These are phyloP conservation scores for Dynastes hyllus DNA, from an alignment of 2,888 invertebrate species.

Conservation along the genomic window DNA sequence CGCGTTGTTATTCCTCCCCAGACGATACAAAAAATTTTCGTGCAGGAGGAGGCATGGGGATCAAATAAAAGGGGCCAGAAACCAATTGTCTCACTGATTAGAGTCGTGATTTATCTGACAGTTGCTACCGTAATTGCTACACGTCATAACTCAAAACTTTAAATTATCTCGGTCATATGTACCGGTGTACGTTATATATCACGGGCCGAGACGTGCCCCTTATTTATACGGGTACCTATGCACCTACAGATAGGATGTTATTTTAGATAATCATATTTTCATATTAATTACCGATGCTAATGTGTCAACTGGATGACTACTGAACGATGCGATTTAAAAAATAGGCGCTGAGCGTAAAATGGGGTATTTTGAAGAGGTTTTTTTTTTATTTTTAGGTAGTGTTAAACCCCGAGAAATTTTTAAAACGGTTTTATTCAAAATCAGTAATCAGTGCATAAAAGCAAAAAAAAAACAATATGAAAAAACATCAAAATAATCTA, in stretches of 20 bases:
- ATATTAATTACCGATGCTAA: slow-evolving; percentile 44
- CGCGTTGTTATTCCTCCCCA: slow-evolving; percentile 52
- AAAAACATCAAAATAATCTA: too few species aligned
- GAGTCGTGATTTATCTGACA: slow-evolving; percentile 57
- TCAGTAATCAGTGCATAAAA: too few species aligned
- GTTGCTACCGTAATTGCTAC: slow-evolving; percentile 55
- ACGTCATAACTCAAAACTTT: slow-evolving; percentile 49
- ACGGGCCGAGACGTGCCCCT: slow-evolving; percentile 8
- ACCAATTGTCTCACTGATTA: slow-evolving; percentile 59
- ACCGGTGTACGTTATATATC: slow-evolving; percentile 32
- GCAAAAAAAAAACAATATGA: too few species aligned
- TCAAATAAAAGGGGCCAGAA: too few species aligned
- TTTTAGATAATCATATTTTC: slow-evolving; percentile 48
- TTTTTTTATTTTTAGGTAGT: not conserved
- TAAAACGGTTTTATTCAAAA: too few species aligned
- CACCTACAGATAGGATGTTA: slow-evolving; percentile 5
- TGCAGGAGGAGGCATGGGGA: slow-evolving; percentile 50
- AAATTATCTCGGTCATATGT: slow-evolving; percentile 48
- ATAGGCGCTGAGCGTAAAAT: slow-evolving; percentile 3
- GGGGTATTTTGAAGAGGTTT: not conserved
- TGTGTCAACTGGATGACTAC: slow-evolving; percentile 22
- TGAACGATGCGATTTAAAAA: slow-evolving; percentile 12
- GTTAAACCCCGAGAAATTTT: not conserved
- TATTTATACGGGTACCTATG: slow-evolving; percentile 23
- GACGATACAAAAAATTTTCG: slow-evolving; percentile 54